phyloP scores from a whole-genome alignment of 92 coral and sea anemone genomes.

The Heliopora coerulea region DNA sequence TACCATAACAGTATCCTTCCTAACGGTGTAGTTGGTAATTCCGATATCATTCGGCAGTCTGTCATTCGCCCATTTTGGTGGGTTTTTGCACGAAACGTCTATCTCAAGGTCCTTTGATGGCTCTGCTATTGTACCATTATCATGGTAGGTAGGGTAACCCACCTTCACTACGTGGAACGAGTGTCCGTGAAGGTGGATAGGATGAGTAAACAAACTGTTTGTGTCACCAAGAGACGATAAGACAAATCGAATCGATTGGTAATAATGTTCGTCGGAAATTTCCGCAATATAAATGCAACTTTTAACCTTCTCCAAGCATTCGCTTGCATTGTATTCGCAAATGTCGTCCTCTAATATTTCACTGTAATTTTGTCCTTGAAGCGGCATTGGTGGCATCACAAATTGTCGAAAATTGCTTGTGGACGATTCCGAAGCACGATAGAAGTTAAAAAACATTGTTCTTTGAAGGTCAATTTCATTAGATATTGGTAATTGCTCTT shows the following conservation, averaged over 20 bases:
- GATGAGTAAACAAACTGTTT: conserved; percentile 9
- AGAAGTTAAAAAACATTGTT: conserved; percentile 48
- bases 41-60: conserved; percentile 34
- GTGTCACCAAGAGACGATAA: not conserved
- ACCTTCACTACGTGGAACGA: conserved; percentile 17
- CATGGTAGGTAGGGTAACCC: not conserved
- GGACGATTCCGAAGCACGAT: conserved; percentile 27
- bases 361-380: conserved; percentile 31
- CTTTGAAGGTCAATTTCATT: conserved; percentile 23
- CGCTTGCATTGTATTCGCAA: not conserved
- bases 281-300: not conserved
- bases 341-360: not conserved
- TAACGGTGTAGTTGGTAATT: conserved; percentile 51
- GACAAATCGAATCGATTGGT: conserved; percentile 11
- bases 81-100: not conserved
- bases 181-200: conserved; percentile 28
- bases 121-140: not conserved
- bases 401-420: conserved; percentile 45
- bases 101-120: not conserved
- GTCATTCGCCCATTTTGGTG: conserved; percentile 52
- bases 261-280: conserved; percentile 3
- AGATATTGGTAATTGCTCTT: conserved; percentile 34
- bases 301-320: not conserved
- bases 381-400: conserved; percentile 49
- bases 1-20: conserved; percentile 64